Evolutionary conservation across 2,797 vertebrate species (phyloP).

Genomic region (Nyctibius grandis): DNA sequence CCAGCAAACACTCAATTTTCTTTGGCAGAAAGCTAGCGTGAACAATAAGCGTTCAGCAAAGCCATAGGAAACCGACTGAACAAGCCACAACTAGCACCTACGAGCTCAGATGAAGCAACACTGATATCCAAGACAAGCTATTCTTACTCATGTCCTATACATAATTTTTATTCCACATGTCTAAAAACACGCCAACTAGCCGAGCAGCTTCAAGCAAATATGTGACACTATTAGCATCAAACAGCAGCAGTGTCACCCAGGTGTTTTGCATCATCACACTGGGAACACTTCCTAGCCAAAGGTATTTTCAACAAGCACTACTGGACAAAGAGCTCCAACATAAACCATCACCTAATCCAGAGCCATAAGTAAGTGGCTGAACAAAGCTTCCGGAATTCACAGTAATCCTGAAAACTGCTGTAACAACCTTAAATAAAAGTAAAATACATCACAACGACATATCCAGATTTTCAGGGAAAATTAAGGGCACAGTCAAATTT

Average conservation of each 20-base stretch:
- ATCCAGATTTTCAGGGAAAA: neutral
- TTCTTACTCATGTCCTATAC: rapidly evolving
- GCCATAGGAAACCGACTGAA: neutral
- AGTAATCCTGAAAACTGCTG: neutral
- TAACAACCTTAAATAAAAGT: neutral
- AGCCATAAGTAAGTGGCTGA: neutral
- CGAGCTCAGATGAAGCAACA: neutral
- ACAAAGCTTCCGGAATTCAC: neutral
- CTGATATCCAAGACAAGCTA: neutral
- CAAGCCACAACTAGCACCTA: neutral
- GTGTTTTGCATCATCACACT: neutral
- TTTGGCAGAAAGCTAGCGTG: neutral
- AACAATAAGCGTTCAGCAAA: neutral
- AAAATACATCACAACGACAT: neutral
- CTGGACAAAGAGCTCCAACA: neutral
- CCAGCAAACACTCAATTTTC: neutral
- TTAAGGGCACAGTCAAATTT: neutral
- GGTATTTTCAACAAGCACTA: neutral
- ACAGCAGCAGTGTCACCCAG: neutral
- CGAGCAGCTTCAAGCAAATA: rapidly evolving
- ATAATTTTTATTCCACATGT: neutral
- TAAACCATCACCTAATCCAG: neutral
- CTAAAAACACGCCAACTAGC: neutral
- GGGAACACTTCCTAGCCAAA: neutral
- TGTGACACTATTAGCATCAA: neutral